Evolutionary conservation across 2,888 invertebrate species (phyloP).

Genomic region (Pristionchus exspectatus): DNA sequence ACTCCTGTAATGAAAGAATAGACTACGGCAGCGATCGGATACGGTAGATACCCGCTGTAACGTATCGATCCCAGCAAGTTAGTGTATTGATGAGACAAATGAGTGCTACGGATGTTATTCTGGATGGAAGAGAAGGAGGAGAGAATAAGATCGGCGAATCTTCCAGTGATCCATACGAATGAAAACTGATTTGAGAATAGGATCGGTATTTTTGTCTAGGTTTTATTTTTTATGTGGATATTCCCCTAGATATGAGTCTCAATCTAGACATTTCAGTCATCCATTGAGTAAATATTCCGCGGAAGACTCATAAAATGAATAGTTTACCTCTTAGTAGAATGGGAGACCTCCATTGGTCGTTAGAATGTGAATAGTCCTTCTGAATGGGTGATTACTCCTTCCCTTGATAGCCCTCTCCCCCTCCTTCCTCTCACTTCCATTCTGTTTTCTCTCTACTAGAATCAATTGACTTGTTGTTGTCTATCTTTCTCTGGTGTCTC

Average conservation of each 20-base stretch:
- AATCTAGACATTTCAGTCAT: too few relatives aligned
- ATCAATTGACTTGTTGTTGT: constrained; percentile 37
- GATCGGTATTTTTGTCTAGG: neutral
- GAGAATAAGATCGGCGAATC: neutral
- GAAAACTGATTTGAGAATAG: neutral
- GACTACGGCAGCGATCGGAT: neutral
- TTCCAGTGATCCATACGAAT: neutral
- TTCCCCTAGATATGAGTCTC: neutral
- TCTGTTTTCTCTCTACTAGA: constrained; percentile 12
- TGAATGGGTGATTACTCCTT: constrained; percentile 10
- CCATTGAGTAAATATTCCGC: neutral
- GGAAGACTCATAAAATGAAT: neutral
- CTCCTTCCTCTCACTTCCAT: neutral
- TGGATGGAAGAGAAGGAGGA: constrained; percentile 9
- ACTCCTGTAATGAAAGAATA: neutral
- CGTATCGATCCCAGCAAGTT: constrained; percentile 39
- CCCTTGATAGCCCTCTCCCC: constrained; percentile 14
- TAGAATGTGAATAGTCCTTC: neutral
- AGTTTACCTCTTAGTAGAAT: neutral
- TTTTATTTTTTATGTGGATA: neutral
- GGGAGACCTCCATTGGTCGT: neutral
- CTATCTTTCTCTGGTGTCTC: constrained; percentile 21
- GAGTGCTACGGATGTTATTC: constrained; percentile 1
- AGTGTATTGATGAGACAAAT: constrained; percentile 20
- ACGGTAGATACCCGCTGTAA: constrained; percentile 11